These are phyloP conservation scores for Drosophila sp. DNA, from an alignment of 1,140 invertebrate species.

Conservation along the genomic window DNA sequence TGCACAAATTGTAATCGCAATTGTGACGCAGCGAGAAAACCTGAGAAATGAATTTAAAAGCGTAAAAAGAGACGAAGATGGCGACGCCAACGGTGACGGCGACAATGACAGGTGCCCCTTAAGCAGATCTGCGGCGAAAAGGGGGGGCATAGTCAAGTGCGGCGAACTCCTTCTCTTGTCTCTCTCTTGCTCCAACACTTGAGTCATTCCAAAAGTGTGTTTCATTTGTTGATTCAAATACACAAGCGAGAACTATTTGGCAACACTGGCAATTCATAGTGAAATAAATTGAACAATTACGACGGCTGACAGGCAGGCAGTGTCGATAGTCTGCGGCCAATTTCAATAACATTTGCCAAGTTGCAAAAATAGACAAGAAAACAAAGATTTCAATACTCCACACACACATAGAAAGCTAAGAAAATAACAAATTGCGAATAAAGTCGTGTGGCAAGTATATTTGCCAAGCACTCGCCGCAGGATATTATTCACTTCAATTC, in stretches of 20 bases:
- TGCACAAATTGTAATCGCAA: constrained; percentile 60
- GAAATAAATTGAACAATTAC: constrained; percentile 23
- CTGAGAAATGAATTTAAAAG: constrained; percentile 60
- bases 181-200: constrained; percentile 27
- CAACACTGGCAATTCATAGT: constrained; percentile 34
- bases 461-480: constrained; percentile 42
- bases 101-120: constrained; percentile 27
- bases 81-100: constrained; percentile 13
- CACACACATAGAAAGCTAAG: background rate
- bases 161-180: constrained; percentile 30
- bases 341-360: constrained; percentile 39
- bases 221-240: constrained; percentile 18
- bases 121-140: constrained; percentile 12
- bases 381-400: constrained; percentile 35
- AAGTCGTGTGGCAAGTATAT: constrained; percentile 17
- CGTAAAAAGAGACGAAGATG: constrained; percentile 31
- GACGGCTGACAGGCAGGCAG: constrained; percentile 28
- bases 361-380: constrained; percentile 42
- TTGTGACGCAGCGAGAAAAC: constrained; percentile 48
- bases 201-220: constrained; percentile 28
- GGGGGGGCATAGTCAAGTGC: constrained; percentile 1
- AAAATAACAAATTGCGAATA: constrained; percentile 30
- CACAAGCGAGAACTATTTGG: constrained; percentile 11
- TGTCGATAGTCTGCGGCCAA: background rate
- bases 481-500: constrained; percentile 48